Percentiles rank a stretch among this genome's conserved stretches.
Conservation (phyloP, 2,888 invertebrate genomes). For the Heliconius cydno region DNA sequence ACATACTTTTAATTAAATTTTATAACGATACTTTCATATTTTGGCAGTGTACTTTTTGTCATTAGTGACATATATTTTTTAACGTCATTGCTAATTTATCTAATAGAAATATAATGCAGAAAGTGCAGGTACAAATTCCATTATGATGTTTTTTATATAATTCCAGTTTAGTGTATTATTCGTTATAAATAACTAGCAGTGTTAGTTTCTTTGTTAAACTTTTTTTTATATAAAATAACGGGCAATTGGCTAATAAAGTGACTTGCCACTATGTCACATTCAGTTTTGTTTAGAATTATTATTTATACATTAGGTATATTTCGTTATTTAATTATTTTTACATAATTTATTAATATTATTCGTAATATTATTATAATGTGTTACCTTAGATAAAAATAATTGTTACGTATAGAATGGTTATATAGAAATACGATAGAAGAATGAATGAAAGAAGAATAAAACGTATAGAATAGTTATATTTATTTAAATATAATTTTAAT, state of each 20-base stretch:
- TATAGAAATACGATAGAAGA: no score
- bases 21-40: not conserved
- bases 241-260: not conserved
- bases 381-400: not conserved
- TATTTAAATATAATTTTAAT: not conserved
- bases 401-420: not conserved
- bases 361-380: not conserved
- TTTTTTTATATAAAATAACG: not conserved
- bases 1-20: not conserved
- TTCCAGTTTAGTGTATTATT: no score
- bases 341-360: not conserved
- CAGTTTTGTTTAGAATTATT: not conserved
- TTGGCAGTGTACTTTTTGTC: not conserved
- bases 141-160: no score
- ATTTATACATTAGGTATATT: not conserved
- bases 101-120: not conserved
- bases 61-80: not conserved
- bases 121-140: conserved; percentile 1
- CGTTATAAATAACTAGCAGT: no score
- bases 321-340: not conserved
- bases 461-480: not conserved
- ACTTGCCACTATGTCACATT: not conserved
- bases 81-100: not conserved
- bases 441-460: no score
- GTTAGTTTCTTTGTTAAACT: not conserved